Base-by-base conservation (phyloP, 2,797 vertebrate genomes). In the Tolypeutes matacus region DNA sequence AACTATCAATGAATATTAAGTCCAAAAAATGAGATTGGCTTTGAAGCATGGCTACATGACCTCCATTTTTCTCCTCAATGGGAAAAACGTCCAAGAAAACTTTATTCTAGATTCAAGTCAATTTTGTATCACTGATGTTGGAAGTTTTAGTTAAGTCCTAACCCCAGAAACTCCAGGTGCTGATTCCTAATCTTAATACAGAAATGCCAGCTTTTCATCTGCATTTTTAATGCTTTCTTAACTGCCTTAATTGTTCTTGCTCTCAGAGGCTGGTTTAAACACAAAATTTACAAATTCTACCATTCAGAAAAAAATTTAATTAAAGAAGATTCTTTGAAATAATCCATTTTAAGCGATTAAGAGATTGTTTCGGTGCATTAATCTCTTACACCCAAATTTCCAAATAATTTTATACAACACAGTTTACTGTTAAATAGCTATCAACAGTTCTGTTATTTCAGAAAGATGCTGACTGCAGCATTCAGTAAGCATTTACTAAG, bases 281-380 rank as follows among this genome's bases (percentile, higher is more conserved):
- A 83, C 89, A 87, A 53, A 62, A 83, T 89, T 95, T 23, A 91
- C 34, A 96, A 93, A 81, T 83, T 85, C 58, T 72, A 96, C 65
- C 60, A 25, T 93, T 94, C 69, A 73, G 36, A 95, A 27, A 21
- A 21, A 91, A 80, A 64, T 83, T 88, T 78, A 78, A 96, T 46
- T 46, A 46, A 46, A 46, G 46, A 46, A 46, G 49, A 91, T 46
- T 85, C 51, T 72, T 53, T 72, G 27, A 93, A 75, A 91, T 39
- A 62, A 82, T 75, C 7, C 36, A 91, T 76, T 91, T 51, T 53
- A 93, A 97, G 49, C 67, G 94, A 96, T 83, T 82, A 11, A 46
- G 46, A 46, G 46, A 46, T 46, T 46, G 46, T 46, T 46, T 46
- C 9, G 46, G 11, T 46, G 46, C 46, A 46, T 46, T 46, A 46